phyloP scores from a whole-genome alignment of 2,888 invertebrate species.

The Epinotia ramella region DNA sequence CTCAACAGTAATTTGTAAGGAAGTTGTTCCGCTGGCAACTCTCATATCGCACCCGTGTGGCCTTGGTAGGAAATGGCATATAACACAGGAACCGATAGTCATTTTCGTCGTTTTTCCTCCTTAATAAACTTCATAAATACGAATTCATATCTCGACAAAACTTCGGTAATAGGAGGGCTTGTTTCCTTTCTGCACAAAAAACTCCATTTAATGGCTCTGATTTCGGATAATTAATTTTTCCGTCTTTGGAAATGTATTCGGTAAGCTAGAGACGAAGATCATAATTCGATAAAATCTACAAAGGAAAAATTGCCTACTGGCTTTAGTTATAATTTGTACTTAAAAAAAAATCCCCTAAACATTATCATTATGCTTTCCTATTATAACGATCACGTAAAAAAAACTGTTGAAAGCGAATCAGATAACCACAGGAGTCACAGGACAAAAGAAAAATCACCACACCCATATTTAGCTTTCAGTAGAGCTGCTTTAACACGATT shows the following conservation, averaged over 20 bases:
- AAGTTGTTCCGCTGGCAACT: constrained; percentile 16
- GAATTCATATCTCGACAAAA: constrained; percentile 37
- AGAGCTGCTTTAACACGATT: constrained; percentile 19
- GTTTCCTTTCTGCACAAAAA: constrained; percentile 18
- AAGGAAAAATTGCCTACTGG: not conserved
- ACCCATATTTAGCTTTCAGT: constrained; percentile 9
- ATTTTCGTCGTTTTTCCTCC: not conserved
- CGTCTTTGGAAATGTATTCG: not conserved
- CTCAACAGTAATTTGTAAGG: constrained; percentile 16
- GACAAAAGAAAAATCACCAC: constrained; percentile 8
- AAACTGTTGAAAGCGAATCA: not conserved
- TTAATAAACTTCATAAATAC: constrained; percentile 24
- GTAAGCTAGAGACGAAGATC: not conserved
- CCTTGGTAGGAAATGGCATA: not conserved
- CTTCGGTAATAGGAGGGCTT: constrained; percentile 25
- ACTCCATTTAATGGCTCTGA: constrained; percentile 14
- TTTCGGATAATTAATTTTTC: constrained; percentile 1
- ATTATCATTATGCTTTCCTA: not conserved
- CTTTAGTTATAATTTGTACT: not conserved
- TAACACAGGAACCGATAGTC: not conserved
- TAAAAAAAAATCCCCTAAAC: not conserved
- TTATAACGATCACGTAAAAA: not conserved
- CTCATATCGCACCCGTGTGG: not conserved
- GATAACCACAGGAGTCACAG: not conserved
- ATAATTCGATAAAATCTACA: not conserved